Base-by-base conservation (phyloP, 37 sponge, comb jelly and placozoan genomes). In the Haliclona indistincta region DNA sequence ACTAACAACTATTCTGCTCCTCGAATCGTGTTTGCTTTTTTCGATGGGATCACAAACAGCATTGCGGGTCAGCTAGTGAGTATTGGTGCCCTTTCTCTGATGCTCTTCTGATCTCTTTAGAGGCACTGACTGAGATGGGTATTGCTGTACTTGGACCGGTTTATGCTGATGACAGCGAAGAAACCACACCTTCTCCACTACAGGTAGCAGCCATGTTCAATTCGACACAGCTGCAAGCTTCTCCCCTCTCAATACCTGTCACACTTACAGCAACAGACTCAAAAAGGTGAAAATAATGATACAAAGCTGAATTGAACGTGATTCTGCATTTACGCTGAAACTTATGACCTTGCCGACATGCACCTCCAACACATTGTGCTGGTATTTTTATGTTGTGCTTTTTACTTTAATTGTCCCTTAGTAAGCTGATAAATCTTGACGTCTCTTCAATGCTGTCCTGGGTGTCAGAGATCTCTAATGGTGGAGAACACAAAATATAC, bases 361-460 rank as follows among this genome's bases (percentile, higher is more conserved):
- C 62, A 51, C 25, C 63, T 75, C 45, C 13, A 25, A 32, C 39
- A 30, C 38, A 26, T 5, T 54, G 56, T 7, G 73, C 28, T 45
- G 22, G 35, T 51, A 38, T 23, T 45, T 17, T 11, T 23, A 55
- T 51, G 73, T 53, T 30, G 7, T 10, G 8, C 29, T 4, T 64
- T 34, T 64, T 30, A 1, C 37, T 29, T 64, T 30, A 30, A 35
- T 34, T 36, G 23, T 8, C 2, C 19, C 67, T 2, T 34, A 76
- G 77, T 36, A 37, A 39, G 19, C 28, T 6, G 0, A 51, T 85
- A 53, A 79, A 85, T 54, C 26, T 85, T 67, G 86, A 85, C 67
- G 79, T 85, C 45, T 85, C 86, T 26, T 58, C 74, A 39, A 66
- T 85, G 86, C 37, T 85, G 38, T 73, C 86, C 28, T 85, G 86